Conservation (phyloP, 2,888 invertebrate species). For the Gastracanthus pulcherrimus region DNA sequence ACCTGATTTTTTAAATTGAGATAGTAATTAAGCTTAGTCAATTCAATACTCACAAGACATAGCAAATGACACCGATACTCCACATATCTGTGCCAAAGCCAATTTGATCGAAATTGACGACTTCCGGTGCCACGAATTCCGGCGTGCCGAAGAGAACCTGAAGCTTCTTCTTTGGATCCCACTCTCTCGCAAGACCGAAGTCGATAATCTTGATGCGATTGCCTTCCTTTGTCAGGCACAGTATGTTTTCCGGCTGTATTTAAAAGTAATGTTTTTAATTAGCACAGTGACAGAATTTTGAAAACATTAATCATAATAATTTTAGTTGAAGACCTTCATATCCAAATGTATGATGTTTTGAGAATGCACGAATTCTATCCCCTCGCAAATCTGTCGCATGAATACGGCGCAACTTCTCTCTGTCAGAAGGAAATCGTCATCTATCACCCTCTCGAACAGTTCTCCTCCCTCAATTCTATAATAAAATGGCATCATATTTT, state of each 20-base stretch:
- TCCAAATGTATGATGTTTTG: conserved; percentile 97
- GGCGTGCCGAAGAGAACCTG: conserved; percentile 98
- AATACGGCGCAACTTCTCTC: conserved; percentile 98
- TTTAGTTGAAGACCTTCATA: no score
- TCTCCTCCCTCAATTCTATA: conserved; percentile 94
- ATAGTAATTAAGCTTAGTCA: not conserved
- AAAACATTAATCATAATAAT: no score
- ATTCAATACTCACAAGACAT: conserved; percentile 93
- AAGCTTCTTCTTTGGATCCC: conserved; percentile 93
- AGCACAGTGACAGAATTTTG: no score
- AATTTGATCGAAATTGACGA: conserved; percentile 98
- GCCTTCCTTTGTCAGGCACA: conserved; percentile 96
- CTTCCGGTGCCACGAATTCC: conserved; percentile 99
- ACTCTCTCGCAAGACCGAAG: conserved; percentile 96
- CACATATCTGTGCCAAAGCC: conserved; percentile 99
- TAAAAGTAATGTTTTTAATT: no score
- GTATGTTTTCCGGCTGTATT: conserved; percentile 96
- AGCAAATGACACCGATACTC: conserved; percentile 98
- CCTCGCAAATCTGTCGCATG: conserved; percentile 98
- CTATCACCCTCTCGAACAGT: conserved; percentile 98
- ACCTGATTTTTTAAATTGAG: no score
- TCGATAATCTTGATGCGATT: conserved; percentile 99
- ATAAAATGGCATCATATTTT: not conserved
- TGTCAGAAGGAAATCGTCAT: conserved; percentile 97
- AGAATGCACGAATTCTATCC: conserved; percentile 97